Evolutionary conservation across 2,797 vertebrate genomes (phyloP), one percentile per base, ranked within the genome.

Genomic region (Enteromius paludinosus): DNA sequence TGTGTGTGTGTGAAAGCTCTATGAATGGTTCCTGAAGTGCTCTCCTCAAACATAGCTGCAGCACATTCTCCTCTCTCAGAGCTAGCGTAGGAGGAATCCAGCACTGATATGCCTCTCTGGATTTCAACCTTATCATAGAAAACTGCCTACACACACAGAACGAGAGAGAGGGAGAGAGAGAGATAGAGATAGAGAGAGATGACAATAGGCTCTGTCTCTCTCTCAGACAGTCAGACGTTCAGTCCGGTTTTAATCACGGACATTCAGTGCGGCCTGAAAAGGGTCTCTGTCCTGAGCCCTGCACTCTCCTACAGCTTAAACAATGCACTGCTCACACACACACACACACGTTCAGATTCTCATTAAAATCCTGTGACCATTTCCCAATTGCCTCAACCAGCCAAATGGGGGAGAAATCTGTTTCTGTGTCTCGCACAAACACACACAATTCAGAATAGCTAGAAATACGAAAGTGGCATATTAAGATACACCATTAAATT

Each of bases 261-360:
- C 81, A 85, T 87, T 87, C 82, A 87, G 69, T 14, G 9, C 72
- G 77, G 74, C 72, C 74, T 87, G 86, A 87, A 87, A 85, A 85
- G 86, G 79, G 35, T 69, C 82, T 83, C 78, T 87, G 86, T 87
- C 74, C 78, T 64, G 78, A 83, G 80, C 52, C 65, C 81, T 61
- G 30, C 23, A 73, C 74, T 76, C 81, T 82, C 81, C 81, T 76
- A 82, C 81, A 9, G 49, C 49, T 83, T 52, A 83, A 85, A 85
- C 84, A 85, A 86, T 84, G 82, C 70, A 59, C n/a, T 43, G 30
- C 79, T 59, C 54, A 35, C 68, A 79, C 68, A 72, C 49, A 70
- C 66, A 79, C 68, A 71, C 68, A 79, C 68, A 54, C 71, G 33
- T 64, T 64, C 81, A 82, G 72, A 77, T 54, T 76, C 78, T 81